phyloP scores from a whole-genome alignment of 2,797 vertebrate genomes.

The Characodon lateralis region DNA sequence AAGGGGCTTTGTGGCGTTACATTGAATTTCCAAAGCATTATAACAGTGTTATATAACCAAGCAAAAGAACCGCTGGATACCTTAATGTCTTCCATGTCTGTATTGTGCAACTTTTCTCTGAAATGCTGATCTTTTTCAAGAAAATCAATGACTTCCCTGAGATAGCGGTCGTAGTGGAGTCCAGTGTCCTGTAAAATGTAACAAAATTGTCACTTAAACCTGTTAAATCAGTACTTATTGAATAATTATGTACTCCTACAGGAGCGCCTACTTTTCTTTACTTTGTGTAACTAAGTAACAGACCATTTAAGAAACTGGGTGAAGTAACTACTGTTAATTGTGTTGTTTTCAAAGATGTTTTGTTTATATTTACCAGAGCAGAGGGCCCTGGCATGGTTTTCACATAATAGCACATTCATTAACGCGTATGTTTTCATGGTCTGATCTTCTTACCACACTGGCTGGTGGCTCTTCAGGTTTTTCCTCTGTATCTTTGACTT shows the following conservation, averaged over 20 bases:
- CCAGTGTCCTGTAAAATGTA: conserved; percentile 88
- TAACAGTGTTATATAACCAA: background rate
- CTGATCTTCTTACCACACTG: conserved; percentile 83
- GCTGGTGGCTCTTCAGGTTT: conserved; percentile 82
- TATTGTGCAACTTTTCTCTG: conserved; percentile 96
- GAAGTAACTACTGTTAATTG: background rate
- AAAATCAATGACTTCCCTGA: conserved; percentile 97
- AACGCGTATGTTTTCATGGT: background rate
- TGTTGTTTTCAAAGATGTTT: background rate
- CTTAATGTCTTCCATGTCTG: conserved; percentile 98
- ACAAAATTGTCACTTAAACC: conserved; percentile 11
- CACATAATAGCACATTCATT: background rate
- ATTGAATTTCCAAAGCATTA: background rate
- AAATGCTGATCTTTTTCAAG: conserved; percentile 98
- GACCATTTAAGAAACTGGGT: background rate
- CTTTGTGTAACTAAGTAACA: background rate
- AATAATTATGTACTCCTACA: background rate
- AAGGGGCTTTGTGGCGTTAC: no score
- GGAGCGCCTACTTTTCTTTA: background rate
- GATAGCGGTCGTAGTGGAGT: conserved; percentile 97
- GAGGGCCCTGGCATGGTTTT: background rate
- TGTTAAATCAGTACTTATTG: background rate
- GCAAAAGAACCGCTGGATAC: conserved; percentile 66
- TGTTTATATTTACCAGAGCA: background rate
- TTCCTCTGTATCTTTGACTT: conserved; percentile 81